phyloP scores from a whole-genome alignment of 1,140 invertebrate species.

The Brachionus manjavacas region DNA sequence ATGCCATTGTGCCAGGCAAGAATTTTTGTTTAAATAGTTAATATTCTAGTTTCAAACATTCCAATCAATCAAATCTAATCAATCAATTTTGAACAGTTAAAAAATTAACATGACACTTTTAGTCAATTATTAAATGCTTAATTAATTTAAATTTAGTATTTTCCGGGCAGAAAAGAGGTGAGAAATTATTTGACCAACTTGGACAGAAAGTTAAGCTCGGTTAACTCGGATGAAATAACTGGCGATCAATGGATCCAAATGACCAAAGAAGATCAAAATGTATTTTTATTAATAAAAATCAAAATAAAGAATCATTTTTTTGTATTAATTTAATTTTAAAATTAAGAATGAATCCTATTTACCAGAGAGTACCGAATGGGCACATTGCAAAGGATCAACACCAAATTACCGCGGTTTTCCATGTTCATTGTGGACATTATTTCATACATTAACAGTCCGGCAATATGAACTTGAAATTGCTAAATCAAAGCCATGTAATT shows the following conservation, averaged over 20 bases:
- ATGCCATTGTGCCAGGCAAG: not conserved
- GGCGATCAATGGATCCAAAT: not conserved
- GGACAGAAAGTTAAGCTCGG: not conserved
- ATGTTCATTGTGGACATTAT: slow-evolving; percentile 44
- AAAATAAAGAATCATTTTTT: not conserved
- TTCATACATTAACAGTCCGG: slow-evolving; percentile 43
- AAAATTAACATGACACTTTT: not conserved
- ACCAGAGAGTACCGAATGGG: slow-evolving; percentile 38
- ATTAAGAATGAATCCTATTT: slow-evolving; percentile 28
- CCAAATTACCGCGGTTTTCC: slow-evolving; percentile 44
- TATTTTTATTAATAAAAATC: not conserved
- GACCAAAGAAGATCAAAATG: not conserved
- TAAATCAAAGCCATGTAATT: not conserved
- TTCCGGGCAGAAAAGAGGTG: slow-evolving; percentile 26
- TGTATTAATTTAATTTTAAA: not conserved
- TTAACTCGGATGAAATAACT: not conserved
- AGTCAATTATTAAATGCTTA: not conserved
- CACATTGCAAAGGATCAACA: slow-evolving; percentile 41
- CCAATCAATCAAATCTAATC: not conserved
- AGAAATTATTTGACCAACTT: slow-evolving; percentile 21
- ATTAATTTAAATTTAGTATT: slow-evolving; percentile 37
- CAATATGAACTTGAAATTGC: not conserved
- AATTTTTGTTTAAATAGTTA: not conserved
- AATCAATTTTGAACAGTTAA: not conserved
- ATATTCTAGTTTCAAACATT: not conserved